A percentile compares a stretch with the other conserved stretches of the same genome.
Evolutionary conservation across 2,113 vertebrate species (phyloP).

Genomic region (Astatoreochromis straeleni): DNA sequence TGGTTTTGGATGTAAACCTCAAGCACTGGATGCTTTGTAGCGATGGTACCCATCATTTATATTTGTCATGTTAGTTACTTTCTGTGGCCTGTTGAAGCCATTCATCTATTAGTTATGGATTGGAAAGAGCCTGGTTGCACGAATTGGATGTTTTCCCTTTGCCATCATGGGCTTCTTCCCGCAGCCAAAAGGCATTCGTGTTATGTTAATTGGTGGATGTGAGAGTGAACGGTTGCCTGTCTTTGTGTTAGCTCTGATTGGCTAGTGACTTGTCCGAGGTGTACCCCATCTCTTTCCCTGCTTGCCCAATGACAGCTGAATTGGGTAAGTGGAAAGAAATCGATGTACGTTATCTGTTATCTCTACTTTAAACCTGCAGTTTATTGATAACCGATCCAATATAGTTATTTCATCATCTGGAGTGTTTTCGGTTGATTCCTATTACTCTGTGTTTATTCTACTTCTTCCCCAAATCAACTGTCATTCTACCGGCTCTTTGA

Average conservation of each 20-base stretch:
- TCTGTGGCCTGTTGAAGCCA: neutral
- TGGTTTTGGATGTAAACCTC: neutral
- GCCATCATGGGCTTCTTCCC: neutral
- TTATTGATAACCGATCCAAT: neutral
- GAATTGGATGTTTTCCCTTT: neutral
- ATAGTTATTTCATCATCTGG: neutral
- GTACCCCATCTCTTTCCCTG: neutral
- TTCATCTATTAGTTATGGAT: neutral
- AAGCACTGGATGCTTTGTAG: neutral
- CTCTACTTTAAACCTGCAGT: neutral
- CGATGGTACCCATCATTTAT: neutral
- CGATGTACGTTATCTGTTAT: neutral
- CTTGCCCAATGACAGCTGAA: neutral
- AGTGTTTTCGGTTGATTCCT: neutral
- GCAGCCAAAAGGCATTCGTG: neutral
- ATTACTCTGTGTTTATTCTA: neutral
- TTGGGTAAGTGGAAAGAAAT: neutral
- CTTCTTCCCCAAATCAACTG: neutral
- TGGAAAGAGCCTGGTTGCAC: neutral
- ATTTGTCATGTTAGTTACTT: neutral
- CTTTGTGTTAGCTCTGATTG: neutral
- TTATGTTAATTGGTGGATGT: neutral
- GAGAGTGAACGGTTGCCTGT: neutral
- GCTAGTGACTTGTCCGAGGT: neutral
- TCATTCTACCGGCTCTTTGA: constrained; percentile 14